Evolutionary conservation across 2,888 invertebrate genomes (phyloP).

Genomic region (Amiota communis): DNA sequence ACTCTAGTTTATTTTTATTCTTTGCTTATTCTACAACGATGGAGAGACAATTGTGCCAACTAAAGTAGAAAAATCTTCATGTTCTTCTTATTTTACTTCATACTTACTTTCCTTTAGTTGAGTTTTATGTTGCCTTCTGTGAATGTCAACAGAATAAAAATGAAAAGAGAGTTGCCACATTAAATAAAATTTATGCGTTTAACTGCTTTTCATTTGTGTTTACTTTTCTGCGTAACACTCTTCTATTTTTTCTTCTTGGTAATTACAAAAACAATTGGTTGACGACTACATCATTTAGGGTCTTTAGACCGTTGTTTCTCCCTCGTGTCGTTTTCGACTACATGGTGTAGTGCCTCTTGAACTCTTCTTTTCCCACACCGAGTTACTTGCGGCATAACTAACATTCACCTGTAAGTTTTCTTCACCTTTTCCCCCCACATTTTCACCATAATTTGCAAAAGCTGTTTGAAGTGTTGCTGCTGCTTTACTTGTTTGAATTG

Average conservation of each 20-base stretch:
- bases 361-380: background rate
- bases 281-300: too few species aligned
- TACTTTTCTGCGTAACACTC: conserved; percentile 36
- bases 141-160: too few species aligned
- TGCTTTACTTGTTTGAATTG: conserved; percentile 8
- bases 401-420: conserved; percentile 2
- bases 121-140: conserved; percentile 28
- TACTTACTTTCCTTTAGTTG: conserved; percentile 39
- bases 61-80: background rate
- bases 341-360: background rate
- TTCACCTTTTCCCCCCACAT: too few species aligned
- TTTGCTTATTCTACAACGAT: conserved; percentile 37
- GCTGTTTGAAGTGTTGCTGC: background rate
- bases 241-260: conserved; percentile 11
- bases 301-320: too few species aligned
- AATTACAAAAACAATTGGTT: conserved; percentile 18
- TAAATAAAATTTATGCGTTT: conserved; percentile 62
- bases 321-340: too few species aligned
- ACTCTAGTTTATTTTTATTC: conserved; percentile 27
- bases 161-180: conserved; percentile 33
- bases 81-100: conserved; percentile 19
- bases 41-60: background rate
- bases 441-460: too few species aligned
- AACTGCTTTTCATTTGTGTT: conserved; percentile 46
- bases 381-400: background rate